Percentiles rank a stretch among this genome's conserved stretches.
phyloP scores from a whole-genome alignment of 2,113 vertebrate genomes.

The Tamias sibiricus region DNA sequence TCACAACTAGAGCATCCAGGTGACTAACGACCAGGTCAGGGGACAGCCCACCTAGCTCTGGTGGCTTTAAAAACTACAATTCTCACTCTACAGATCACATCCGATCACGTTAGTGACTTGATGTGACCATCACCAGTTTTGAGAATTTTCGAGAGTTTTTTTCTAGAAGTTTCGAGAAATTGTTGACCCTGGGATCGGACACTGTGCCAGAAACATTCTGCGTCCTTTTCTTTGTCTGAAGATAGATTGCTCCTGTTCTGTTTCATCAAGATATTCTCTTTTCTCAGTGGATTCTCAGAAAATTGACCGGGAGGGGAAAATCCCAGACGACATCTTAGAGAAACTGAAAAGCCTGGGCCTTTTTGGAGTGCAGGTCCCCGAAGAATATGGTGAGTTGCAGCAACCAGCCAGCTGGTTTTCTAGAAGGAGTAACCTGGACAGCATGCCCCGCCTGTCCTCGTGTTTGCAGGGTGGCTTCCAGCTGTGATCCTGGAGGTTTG shows the following conservation, averaged over 20 bases:
- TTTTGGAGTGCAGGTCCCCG: slow-evolving; percentile 97
- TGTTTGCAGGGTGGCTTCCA: not conserved
- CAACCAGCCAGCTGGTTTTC: no score
- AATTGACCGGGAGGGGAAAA: slow-evolving; percentile 94
- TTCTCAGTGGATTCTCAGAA: slow-evolving; percentile 93
- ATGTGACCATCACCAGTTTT: not conserved
- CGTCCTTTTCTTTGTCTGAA: not conserved
- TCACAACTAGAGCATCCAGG: no score
- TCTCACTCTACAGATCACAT: not conserved
- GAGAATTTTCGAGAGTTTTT: no score
- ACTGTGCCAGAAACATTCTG: not conserved
- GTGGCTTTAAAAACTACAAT: not conserved
- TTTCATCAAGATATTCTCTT: slow-evolving; percentile 30
- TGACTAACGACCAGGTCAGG: no score
- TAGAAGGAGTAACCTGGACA: no score
- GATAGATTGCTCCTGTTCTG: not conserved
- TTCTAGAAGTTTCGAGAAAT: not conserved
- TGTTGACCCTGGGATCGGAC: not conserved
- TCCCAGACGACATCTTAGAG: slow-evolving; percentile 92
- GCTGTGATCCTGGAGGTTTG: accelerated
- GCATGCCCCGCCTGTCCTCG: accelerated
- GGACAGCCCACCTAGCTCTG: not conserved
- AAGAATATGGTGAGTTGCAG: slow-evolving; percentile 99
- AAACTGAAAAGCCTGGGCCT: slow-evolving; percentile 94
- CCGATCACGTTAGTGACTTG: no score